Percentiles rank a stretch among this genome's conserved stretches.
Evolutionary conservation across 1,140 invertebrate genomes (phyloP).

Genomic region (Bombus affinis): DNA sequence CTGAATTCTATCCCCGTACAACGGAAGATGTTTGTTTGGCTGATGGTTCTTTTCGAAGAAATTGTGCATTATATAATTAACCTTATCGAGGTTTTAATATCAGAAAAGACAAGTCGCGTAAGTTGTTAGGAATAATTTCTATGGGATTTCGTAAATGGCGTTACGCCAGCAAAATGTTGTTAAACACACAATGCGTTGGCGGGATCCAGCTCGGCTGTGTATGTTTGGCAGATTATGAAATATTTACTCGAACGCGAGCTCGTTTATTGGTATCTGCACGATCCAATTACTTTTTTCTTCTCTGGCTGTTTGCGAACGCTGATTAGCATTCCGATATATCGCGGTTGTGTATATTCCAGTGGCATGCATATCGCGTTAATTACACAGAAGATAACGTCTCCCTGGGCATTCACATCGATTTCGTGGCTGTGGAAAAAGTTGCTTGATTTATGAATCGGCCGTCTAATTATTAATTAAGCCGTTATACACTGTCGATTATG

Average conservation of each 20-base stretch:
- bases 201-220: not conserved
- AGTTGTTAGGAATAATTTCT: not conserved
- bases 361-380: slow-evolving; percentile 41
- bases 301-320: slow-evolving; percentile 23
- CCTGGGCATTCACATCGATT: slow-evolving; percentile 21
- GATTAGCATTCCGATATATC: slow-evolving; percentile 20
- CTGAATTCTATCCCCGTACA: not conserved
- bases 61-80: not conserved
- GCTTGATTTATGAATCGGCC: slow-evolving; percentile 47
- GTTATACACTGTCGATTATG: not conserved
- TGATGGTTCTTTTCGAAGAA: not conserved
- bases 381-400: slow-evolving; percentile 51
- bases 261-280: not conserved
- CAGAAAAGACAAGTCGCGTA: not conserved
- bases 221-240: slow-evolving; percentile 31
- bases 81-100: not conserved
- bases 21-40: not conserved
- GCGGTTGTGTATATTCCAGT: not conserved
- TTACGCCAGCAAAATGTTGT: not conserved
- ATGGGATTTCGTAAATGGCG: not conserved
- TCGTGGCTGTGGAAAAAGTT: slow-evolving; percentile 25
- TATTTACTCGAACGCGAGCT: slow-evolving; percentile 18
- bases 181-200: not conserved
- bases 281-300: slow-evolving; percentile 29
- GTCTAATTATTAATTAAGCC: slow-evolving; percentile 52